A percentile compares a stretch with the other conserved stretches of the same genome.
phyloP scores from a whole-genome alignment of 2,888 invertebrate species.

The Nomada hirtipes region DNA sequence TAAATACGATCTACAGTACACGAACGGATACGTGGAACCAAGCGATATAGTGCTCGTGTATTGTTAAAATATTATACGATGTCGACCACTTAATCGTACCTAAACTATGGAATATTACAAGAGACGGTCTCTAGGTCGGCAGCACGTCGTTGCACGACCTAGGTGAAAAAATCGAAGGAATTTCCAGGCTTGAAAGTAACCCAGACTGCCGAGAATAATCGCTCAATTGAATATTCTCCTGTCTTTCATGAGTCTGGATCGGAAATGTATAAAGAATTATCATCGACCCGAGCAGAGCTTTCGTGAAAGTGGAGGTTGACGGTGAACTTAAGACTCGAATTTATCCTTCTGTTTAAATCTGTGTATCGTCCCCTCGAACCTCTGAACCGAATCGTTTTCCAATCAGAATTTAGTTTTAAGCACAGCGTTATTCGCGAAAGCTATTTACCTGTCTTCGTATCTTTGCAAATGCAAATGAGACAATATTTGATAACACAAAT shows the following conservation, averaged over 20 bases:
- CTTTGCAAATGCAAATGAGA: no score
- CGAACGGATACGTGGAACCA: neutral
- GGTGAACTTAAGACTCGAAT: neutral
- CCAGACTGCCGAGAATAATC: conserved; percentile 23
- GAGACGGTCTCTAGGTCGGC: conserved; percentile 55
- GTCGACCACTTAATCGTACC: conserved; percentile 36
- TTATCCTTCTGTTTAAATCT: neutral
- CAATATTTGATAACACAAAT: no score
- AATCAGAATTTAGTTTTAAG: neutral
- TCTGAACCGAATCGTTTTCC: neutral
- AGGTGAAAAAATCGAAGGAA: conserved; percentile 22
- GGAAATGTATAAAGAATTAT: conserved; percentile 11
- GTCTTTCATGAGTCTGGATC: conserved; percentile 20
- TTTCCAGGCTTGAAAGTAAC: conserved; percentile 29
- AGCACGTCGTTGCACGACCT: conserved; percentile 28
- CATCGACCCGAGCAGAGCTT: neutral
- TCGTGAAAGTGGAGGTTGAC: neutral
- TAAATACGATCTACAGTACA: conserved; percentile 16
- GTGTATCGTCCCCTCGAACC: no score
- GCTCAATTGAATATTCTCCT: conserved; percentile 22
- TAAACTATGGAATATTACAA: conserved; percentile 25
- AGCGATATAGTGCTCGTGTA: conserved; percentile 1
- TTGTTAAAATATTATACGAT: conserved; percentile 25
- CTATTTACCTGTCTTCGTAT: no score
- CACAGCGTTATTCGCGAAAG: no score